phyloP scores from a whole-genome alignment of 2,888 invertebrate species.

The Drosophila diplacantha region DNA sequence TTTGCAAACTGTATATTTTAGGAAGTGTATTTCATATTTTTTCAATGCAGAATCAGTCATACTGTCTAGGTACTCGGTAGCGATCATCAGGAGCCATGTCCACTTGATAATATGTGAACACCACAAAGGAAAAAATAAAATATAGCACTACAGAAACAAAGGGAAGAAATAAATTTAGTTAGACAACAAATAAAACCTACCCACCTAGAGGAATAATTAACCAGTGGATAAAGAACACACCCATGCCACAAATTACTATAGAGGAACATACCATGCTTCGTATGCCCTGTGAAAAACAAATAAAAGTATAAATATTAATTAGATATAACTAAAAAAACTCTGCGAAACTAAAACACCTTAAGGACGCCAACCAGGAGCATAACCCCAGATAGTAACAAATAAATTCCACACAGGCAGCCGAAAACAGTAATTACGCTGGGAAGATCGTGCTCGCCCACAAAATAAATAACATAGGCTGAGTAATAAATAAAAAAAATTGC shows the following conservation, averaged over 20 bases:
- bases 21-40: background rate
- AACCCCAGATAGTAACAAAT: slow-evolving; percentile 3
- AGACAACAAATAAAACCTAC: background rate
- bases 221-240: slow-evolving; percentile 21
- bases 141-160: background rate
- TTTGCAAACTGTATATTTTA: background rate
- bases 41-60: background rate
- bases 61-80: background rate
- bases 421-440: background rate
- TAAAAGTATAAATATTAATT: background rate
- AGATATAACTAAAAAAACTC: background rate
- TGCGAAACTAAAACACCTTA: background rate
- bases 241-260: slow-evolving; percentile 4
- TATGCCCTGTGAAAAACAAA: background rate
- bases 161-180: no score
- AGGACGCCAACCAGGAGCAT: slow-evolving; percentile 12
- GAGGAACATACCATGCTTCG: slow-evolving; percentile 8
- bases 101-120: slow-evolving; percentile 25
- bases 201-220: slow-evolving; percentile 23
- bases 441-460: background rate
- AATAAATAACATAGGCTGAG: background rate
- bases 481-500: background rate
- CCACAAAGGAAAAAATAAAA: slow-evolving; percentile 16
- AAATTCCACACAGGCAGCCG: slow-evolving; percentile 6
- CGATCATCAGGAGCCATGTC: slow-evolving; percentile 26